Evolutionary conservation across 2,797 vertebrate species (phyloP).

Genomic region (Parotocinclus haroldoi): DNA sequence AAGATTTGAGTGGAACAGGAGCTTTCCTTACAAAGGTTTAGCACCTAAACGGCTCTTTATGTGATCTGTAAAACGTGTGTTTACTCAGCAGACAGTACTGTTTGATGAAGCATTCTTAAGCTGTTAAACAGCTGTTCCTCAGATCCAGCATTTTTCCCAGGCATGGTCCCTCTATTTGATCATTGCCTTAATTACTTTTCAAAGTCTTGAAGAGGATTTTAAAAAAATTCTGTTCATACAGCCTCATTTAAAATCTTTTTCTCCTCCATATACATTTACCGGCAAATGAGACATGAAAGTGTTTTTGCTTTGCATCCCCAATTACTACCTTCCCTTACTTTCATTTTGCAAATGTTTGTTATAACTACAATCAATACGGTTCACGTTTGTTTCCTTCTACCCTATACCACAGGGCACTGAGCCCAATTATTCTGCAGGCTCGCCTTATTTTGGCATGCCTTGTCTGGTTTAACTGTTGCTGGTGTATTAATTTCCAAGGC

Average conservation of each 20-base stretch:
- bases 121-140: constrained; percentile 23
- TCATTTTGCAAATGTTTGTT: constrained; percentile 60
- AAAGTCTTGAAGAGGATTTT: constrained; percentile 67
- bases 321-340: constrained; percentile 44
- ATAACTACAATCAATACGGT: constrained; percentile 49
- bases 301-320: not conserved
- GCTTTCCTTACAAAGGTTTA: not conserved
- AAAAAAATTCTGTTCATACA: constrained; percentile 46
- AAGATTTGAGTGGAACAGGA: constrained; percentile 37
- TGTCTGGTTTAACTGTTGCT: constrained; percentile 33
- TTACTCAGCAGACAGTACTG: constrained; percentile 13
- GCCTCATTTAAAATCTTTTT: constrained; percentile 38
- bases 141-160: constrained; percentile 40
- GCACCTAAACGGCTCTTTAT: not conserved
- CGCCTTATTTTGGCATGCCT: constrained; percentile 38
- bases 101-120: constrained; percentile 33
- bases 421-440: constrained; percentile 16
- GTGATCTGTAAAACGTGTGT: constrained; percentile 12
- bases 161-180: constrained; percentile 70
- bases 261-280: constrained; percentile 56
- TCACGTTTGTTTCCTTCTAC: constrained; percentile 58
- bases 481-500: constrained; percentile 51
- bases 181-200: constrained; percentile 76
- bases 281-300: constrained; percentile 52
- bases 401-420: constrained; percentile 50